Evolutionary conservation across 2,888 invertebrate genomes (phyloP), one percentile per base, ranked within the genome.

Genomic region (Mechanitis messenoides): DNA sequence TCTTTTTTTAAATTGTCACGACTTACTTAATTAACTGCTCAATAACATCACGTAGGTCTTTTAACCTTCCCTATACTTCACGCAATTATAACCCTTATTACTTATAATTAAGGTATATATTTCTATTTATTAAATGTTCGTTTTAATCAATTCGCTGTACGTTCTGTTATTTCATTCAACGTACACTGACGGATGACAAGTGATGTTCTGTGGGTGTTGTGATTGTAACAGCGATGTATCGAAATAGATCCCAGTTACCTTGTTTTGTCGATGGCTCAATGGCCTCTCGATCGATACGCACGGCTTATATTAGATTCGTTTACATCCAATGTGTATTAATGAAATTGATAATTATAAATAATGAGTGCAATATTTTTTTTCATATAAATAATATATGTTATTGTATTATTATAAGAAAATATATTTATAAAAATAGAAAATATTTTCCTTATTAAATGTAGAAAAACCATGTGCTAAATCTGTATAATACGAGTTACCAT

Each of bases 11-110:
- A 61, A 60, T 58, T 66, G 59, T 66, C 64, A 66, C 64, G 62
- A 65, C 59, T 64, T 71, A 69, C 72, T 76, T 83, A 81, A 85
- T 84, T 84, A 84, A 82, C 77, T 81, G 72, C 64, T 76, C 79
- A 80, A 83, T 83, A 75, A 74, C 78, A 75, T 80, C 84, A 85
- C 85, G 84, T 82, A 77, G 71, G 60, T 69, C 70, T 50, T 50
- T 75, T 68, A 9, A 42, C 9, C 11, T 3, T 9, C 42, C 6
- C 42, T 38, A 38, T 38, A 38, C 11, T 28, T 1, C 20, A 45
- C 33, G 42, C 45, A 33, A 62, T 46, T 59, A 31, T 38, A 31
- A 56, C 20, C 28, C 70, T 69, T 62, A 66, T 65, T 35, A 28
- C 60, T 60, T 61, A 31, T 59, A 55, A 0, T n/a, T 53, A 59